phyloP scores from a whole-genome alignment of 2,797 vertebrate genomes.

The Liasis olivaceus region DNA sequence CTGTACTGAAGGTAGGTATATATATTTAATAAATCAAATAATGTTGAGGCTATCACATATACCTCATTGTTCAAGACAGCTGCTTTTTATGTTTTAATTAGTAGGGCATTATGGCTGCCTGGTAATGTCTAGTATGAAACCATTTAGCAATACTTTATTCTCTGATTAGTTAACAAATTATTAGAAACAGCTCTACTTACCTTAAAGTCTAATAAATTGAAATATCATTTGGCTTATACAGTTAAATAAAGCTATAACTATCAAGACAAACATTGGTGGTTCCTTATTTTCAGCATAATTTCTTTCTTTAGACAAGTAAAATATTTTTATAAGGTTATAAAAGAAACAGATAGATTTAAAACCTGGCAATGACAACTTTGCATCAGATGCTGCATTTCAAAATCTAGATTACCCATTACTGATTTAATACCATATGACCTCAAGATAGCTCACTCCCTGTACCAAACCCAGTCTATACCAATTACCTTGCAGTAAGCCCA shows the following conservation, averaged over 20 bases:
- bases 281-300: not conserved
- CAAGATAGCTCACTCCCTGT: slow-evolving; percentile 54
- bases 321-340: slow-evolving; percentile 37
- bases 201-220: not conserved
- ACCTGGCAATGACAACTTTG: slow-evolving; percentile 28
- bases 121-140: not conserved
- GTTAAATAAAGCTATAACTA: not conserved
- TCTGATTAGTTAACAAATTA: not conserved
- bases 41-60: too few relatives aligned
- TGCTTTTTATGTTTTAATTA: not conserved
- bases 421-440: slow-evolving; percentile 48
- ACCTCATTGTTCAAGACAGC: too few relatives aligned
- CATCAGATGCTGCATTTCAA: slow-evolving; percentile 58
- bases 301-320: slow-evolving; percentile 13
- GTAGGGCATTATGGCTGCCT: not conserved
- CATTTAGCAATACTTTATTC: not conserved
- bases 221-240: not conserved
- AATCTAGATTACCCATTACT: slow-evolving; percentile 48
- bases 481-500: slow-evolving; percentile 23
- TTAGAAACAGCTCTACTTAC: not conserved
- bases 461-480: slow-evolving; percentile 25
- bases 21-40: too few relatives aligned
- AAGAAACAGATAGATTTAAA: slow-evolving; percentile 47
- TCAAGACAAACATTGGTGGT: not conserved
- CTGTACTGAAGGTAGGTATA: too few relatives aligned